A percentile compares a stretch with the other conserved stretches of the same genome.
phyloP scores from a whole-genome alignment of 2,113 vertebrate genomes.

The Hemichromis elongatus region DNA sequence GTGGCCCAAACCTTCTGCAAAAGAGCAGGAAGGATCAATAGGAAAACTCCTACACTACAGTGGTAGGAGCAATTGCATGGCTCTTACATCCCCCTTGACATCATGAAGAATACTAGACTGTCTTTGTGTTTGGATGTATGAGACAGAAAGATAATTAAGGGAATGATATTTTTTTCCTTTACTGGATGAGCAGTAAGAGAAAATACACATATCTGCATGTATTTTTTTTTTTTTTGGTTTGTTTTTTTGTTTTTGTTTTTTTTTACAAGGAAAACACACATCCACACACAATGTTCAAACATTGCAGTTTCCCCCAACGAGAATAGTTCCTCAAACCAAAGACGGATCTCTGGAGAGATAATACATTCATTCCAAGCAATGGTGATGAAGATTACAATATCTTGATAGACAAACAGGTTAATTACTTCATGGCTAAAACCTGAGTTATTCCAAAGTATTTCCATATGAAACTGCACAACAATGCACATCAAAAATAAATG shows the following conservation, averaged over 20 bases:
- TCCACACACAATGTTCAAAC: slow-evolving; percentile 7
- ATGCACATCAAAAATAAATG: slow-evolving; percentile 70
- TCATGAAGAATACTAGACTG: slow-evolving; percentile 33
- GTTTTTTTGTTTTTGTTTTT: not conserved
- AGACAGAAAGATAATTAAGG: not conserved
- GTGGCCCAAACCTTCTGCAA: slow-evolving; percentile 21
- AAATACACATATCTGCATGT: slow-evolving; percentile 19
- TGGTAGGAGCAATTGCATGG: slow-evolving; percentile 44
- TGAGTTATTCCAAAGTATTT: slow-evolving; percentile 77
- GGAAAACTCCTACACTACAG: slow-evolving; percentile 13
- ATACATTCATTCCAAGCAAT: slow-evolving; percentile 66
- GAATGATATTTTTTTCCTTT: slow-evolving; percentile 22
- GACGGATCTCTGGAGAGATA: slow-evolving; percentile 28
- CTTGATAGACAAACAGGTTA: slow-evolving; percentile 52
- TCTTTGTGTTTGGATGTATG: not conserved
- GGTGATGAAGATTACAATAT: slow-evolving; percentile 58
- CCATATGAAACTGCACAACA: slow-evolving; percentile 74
- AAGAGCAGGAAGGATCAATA: slow-evolving; percentile 31
- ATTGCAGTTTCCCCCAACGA: not conserved
- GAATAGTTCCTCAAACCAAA: slow-evolving; percentile 26
- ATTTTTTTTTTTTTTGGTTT: not conserved
- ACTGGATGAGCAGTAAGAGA: slow-evolving; percentile 8
- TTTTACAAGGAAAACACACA: slow-evolving; percentile 17
- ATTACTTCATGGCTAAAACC: slow-evolving; percentile 76
- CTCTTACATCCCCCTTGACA: slow-evolving; percentile 65